Evolutionary conservation across 1,140 invertebrate genomes (phyloP), one percentile per base, ranked within the genome.

Genomic region (Metaphire vulgaris): DNA sequence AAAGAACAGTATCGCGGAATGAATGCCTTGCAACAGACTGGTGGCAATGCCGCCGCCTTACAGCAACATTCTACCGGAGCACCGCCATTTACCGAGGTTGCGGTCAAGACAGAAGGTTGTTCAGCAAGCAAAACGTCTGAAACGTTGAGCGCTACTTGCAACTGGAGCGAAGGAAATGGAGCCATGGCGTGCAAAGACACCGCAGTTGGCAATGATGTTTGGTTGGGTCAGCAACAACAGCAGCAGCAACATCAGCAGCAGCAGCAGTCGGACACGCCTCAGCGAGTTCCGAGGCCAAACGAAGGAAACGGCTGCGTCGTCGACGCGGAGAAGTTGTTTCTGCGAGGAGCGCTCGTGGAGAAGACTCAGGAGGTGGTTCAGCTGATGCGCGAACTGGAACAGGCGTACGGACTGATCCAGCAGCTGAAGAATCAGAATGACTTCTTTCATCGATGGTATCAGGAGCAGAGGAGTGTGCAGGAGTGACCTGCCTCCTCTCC

Each of bases 351-450:
- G 28, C 69, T 78, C n/a, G 56, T 71, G 12, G 77, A 78, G 66
- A 78, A 78, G 68, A 74, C 77, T 15, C 77, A 78, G 68, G 77
- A 78, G 32, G 77, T 78, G 41, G 16, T 77, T 68, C 72, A 72
- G 28, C 68, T 78, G 29, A 75, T 34, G 66, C 31, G 69, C 30
- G 77, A 78, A 67, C 64, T 78, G 12, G 73, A 78, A 33, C 77
- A 78, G 34, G 77, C 77, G 14, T 78, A 78, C 64, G 74, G 66
- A 28, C 30, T 78, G 15, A 78, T 78, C 31, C 75, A 78, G 28
- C 73, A 41, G 32, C 56, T 78, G 68, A 72, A 75, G 30, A 73
- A 78, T 32, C 74, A 74, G 21, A 74, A 74, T 26, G 72, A 73
- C 34, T 73, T 73, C 28, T 73, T 73, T 34, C 30, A 34, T 26